Evolutionary conservation across 2,797 vertebrate species (phyloP).

Genomic region (Tiaroga cobitis): DNA sequence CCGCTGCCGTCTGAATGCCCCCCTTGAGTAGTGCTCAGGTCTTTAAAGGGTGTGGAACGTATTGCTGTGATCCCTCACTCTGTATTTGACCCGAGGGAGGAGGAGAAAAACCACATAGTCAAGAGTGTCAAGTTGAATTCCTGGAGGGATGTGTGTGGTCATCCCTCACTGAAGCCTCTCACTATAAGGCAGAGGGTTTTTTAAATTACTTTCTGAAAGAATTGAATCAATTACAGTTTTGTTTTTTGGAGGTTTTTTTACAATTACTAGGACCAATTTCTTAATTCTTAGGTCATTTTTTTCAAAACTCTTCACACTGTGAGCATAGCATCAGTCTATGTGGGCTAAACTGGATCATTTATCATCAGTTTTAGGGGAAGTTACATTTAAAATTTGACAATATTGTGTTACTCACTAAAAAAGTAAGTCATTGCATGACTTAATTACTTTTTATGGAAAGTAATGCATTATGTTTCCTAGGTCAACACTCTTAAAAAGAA

Average conservation of each 20-base stretch:
- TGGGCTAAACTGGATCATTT: neutral
- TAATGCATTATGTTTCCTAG: neutral
- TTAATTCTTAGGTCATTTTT: neutral
- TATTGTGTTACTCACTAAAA: neutral
- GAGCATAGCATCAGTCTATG: neutral
- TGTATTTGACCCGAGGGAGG: conserved; percentile 58
- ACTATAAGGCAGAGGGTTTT: neutral
- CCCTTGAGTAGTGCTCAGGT: conserved; percentile 50
- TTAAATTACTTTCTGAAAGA: neutral
- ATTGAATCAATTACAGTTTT: neutral
- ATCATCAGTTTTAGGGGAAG: neutral
- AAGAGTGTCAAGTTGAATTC: conserved; percentile 53
- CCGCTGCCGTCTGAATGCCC: conserved; percentile 50
- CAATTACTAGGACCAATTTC: neutral
- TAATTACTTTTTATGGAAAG: neutral
- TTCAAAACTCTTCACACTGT: neutral
- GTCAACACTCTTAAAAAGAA: neutral
- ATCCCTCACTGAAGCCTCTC: conserved; percentile 4
- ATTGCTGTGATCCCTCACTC: conserved; percentile 47
- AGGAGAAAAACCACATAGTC: conserved; percentile 48
- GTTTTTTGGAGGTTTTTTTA: neutral
- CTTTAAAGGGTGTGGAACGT: conserved; percentile 49
- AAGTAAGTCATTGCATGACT: neutral
- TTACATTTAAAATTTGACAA: neutral
- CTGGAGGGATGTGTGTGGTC: conserved; percentile 38